These are phyloP conservation scores for Rhagonycha fulva DNA, from an alignment of 2,888 invertebrate genomes.

Conservation along the genomic window DNA sequence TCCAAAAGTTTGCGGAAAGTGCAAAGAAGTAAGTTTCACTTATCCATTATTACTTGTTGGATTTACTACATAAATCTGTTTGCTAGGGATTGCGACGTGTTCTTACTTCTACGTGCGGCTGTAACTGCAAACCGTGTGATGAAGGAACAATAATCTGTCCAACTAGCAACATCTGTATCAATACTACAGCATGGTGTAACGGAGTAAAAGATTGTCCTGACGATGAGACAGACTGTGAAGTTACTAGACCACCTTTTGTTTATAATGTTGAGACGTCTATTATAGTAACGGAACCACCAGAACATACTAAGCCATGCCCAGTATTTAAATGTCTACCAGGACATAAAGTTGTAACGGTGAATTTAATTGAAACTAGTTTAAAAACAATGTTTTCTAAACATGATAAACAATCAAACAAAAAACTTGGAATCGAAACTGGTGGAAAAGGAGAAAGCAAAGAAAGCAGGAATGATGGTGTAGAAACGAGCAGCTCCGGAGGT, in stretches of 20 bases:
- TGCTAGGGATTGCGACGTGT: slow-evolving; percentile 61
- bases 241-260: slow-evolving; percentile 30
- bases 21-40: slow-evolving; percentile 57
- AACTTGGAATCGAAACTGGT: slow-evolving; percentile 45
- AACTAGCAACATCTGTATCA: slow-evolving; percentile 74
- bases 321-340: slow-evolving; percentile 58
- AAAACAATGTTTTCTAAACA: slow-evolving; percentile 57
- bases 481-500: slow-evolving; percentile 6
- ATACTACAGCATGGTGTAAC: slow-evolving; percentile 76
- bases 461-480: slow-evolving; percentile 19
- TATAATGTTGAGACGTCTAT: slow-evolving; percentile 32
- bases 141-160: slow-evolving; percentile 70
- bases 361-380: slow-evolving; percentile 43
- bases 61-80: not conserved
- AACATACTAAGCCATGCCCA: slow-evolving; percentile 48
- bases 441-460: slow-evolving; percentile 41
- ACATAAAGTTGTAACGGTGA: slow-evolving; percentile 55
- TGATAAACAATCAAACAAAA: slow-evolving; percentile 16
- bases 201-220: slow-evolving; percentile 81
- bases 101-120: slow-evolving; percentile 67
- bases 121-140: slow-evolving; percentile 75
- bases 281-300: slow-evolving; percentile 31
- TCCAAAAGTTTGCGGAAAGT: slow-evolving; percentile 70
- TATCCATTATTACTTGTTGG: slow-evolving; percentile 29
- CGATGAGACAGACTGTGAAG: slow-evolving; percentile 72